Evolutionary conservation across 2,797 vertebrate species (phyloP), one percentile per base, ranked within the genome.

Genomic region (Anisognathus igniventris): DNA sequence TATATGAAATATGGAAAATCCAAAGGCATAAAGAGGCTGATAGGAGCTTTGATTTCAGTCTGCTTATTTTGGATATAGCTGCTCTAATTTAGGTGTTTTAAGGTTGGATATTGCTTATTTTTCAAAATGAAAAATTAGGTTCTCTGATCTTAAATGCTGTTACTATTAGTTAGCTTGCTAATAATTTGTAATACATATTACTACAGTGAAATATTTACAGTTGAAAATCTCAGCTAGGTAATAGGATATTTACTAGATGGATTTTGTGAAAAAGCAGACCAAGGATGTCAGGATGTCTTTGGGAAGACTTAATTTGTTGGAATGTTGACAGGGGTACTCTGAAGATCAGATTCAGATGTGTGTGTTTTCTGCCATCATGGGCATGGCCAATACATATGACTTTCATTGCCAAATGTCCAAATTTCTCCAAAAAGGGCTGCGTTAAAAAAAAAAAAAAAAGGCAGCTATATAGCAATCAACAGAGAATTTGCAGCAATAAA

Each of bases 171-270:
- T 83, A 61, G 62, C 44, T 89, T 77, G 86, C 68, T 84, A 91
- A 72, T 93, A 77, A 94, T 86, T 91, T 78, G 50, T 82, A 79
- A 90, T 81, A 78, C 78, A 27, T 73, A 65, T 91, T 88, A 79
- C 60, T 92, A 75, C 20, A 75, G 40, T 79, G 73, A 96, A 92
- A 91, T 96, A 95, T 95, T 96, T 96, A 61, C 77, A 76, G 16
- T 40, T 95, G 58, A 76, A 96, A 97, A 88, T 90, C 35, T 95
- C 57, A 60, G 0, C 89, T 86, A 88, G 33, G 50, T 67, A 79
- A 61, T 37, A 91, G 13, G 15, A 30, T 94, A 72, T 88, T 74
- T 47, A 45, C 30, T 18, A 90, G 71, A 40, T 40, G 37, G 62
- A 66, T 91, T 91, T 78, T n/a, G 53, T 37, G 54, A 57, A 65